phyloP scores from a whole-genome alignment of 2,888 invertebrate genomes.

The Phrixothrix hirtus region DNA sequence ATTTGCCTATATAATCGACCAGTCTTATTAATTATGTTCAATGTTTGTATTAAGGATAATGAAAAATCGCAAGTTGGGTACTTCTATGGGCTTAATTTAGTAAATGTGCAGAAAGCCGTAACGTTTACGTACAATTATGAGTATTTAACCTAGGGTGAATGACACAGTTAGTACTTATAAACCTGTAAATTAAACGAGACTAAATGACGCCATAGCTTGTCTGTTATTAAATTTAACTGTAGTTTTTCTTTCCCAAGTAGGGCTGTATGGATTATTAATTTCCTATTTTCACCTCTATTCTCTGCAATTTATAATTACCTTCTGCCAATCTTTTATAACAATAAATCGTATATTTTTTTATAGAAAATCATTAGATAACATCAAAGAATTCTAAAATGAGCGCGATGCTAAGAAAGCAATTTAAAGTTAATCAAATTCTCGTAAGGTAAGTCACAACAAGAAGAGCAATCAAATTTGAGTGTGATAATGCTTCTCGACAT shows the following conservation, averaged over 20 bases:
- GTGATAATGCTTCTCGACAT: conserved; percentile 39
- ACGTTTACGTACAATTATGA: conserved; percentile 22
- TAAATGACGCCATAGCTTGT: conserved; percentile 7
- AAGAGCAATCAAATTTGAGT: conserved; percentile 39
- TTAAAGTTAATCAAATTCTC: conserved; percentile 38
- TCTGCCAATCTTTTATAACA: conserved; percentile 1
- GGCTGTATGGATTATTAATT: no score
- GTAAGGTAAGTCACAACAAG: conserved; percentile 34
- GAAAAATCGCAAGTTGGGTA: conserved; percentile 23
- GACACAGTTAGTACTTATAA: conserved; percentile 21
- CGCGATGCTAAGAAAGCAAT: conserved; percentile 38
- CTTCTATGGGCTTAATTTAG: conserved; percentile 23
- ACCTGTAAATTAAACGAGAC: conserved; percentile 15
- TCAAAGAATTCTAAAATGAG: conserved; percentile 5
- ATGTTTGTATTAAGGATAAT: conserved; percentile 21
- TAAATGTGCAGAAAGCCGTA: conserved; percentile 24
- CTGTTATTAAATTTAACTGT: conserved; percentile 10
- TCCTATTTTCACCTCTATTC: no score
- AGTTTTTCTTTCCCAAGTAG: neutral
- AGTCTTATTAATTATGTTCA: conserved; percentile 13
- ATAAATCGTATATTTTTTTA: neutral
- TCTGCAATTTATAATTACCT: no score
- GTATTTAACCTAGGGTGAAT: conserved; percentile 24
- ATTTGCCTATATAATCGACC: conserved; percentile 1
- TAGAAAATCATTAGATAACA: conserved; percentile 11